Evolutionary conservation across 2,888 invertebrate genomes (phyloP).

Genomic region (Lasioglossum villosulum): DNA sequence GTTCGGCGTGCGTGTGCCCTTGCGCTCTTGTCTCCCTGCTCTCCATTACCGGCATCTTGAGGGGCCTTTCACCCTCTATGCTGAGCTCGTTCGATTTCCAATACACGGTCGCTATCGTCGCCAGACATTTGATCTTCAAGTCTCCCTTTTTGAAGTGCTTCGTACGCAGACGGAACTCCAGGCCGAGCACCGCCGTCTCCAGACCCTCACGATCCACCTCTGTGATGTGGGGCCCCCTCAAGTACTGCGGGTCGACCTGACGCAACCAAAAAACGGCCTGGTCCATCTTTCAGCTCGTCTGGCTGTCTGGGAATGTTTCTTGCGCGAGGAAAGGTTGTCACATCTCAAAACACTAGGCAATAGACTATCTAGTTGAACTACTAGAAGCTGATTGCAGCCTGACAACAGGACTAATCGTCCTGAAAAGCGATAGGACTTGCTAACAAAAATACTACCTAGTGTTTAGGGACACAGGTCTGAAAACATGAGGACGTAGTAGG

Average conservation of each 20-base stretch:
- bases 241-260: conserved; percentile 84
- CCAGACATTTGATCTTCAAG: conserved; percentile 95
- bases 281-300: conserved; percentile 5
- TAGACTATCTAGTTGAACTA: neutral
- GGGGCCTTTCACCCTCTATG: conserved; percentile 90
- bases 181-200: conserved; percentile 90
- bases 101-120: conserved; percentile 94
- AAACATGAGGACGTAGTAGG: neutral
- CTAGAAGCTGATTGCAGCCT: neutral
- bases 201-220: conserved; percentile 87
- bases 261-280: conserved; percentile 26
- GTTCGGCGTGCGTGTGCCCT: conserved; percentile 88
- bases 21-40: conserved; percentile 89
- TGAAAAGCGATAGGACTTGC: neutral
- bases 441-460: neutral
- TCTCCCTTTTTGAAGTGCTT: conserved; percentile 94
- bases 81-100: conserved; percentile 95
- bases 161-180: conserved; percentile 92
- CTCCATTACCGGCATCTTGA: conserved; percentile 90
- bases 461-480: neutral
- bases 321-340: neutral
- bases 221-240: conserved; percentile 85
- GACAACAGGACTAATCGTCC: neutral
- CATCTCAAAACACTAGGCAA: neutral
- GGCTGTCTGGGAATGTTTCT: neutral